Conservation (phyloP, 2,797 vertebrate species). For the Squalus acanthias region DNA sequence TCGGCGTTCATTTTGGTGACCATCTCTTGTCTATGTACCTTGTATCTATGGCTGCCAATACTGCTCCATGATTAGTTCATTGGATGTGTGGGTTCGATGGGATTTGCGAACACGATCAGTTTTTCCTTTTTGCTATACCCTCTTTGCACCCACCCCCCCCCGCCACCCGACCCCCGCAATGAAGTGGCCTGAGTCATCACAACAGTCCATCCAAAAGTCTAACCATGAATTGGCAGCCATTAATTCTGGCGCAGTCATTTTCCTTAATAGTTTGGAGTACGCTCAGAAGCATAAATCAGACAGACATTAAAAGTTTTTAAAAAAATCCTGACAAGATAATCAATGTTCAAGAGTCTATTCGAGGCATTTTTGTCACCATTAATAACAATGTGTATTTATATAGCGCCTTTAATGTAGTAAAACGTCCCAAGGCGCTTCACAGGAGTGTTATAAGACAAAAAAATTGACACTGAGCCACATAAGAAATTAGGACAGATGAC, state of each 20-base stretch:
- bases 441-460: too few species aligned
- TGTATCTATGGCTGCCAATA: background rate
- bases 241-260: background rate
- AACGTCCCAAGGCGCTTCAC: too few species aligned
- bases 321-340: background rate
- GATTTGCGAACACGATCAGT: background rate
- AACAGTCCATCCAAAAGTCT: background rate
- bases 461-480: too few species aligned
- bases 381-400: too few species aligned
- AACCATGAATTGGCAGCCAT: background rate
- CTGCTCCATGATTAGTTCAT: background rate
- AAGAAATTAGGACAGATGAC: too few species aligned
- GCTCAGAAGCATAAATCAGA: background rate
- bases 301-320: background rate
- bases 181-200: background rate
- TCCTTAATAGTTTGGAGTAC: background rate
- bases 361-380: background rate
- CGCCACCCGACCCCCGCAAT: background rate
- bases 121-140: background rate
- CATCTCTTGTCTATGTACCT: background rate
- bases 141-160: too few species aligned
- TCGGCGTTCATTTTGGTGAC: background rate
- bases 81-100: background rate
- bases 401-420: too few species aligned
- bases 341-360: background rate